Evolutionary conservation across 2,113 vertebrate genomes (phyloP), one percentile per base, ranked within the genome.

Genomic region (Chionis minor): DNA sequence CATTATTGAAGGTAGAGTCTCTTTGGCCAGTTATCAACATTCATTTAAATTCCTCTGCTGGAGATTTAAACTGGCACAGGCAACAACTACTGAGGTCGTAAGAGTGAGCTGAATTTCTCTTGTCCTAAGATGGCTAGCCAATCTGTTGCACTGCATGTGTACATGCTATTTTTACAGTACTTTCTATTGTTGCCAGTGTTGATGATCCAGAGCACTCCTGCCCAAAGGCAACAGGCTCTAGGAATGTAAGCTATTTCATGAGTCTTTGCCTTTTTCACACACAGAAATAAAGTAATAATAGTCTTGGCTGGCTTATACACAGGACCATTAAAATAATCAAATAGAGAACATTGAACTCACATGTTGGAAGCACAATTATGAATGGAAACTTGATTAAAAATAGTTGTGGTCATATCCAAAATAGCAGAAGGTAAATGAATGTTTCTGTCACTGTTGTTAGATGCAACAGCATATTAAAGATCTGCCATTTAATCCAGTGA

Each of bases 241-340:
- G 78, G 83, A 95, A 92, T 78, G 78, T 33, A 74, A 88, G 42
- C 21, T 89, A 74, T 95, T 96, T 95, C 51, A 54, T 65, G 56
- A 78, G 54, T 55, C 81, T 90, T 92, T 95, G 66, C 84, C 79
- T 94, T 91, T 91, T 93, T 85, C 82, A 88, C 61, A 75, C 38
- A n/a, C 18, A 87, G 61, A 90, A 95, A 80, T 77, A 95, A 90
- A 91, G 70, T 81, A 94, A 87, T 94, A 80, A 87, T 71, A 95
- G 67, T 22, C 45, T 91, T 94, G 70, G 24, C 51, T 80, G n/a
- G 6, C 44, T 96, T 90, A 54, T 81, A 38, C 40, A 56, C 66
- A 30, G 32, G 11, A 59, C 35, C 40, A 83, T 86, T 92, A 92
- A 92, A 92, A 88, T 83, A 94, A 92, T 88, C 69, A 92, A 83